phyloP scores from a whole-genome alignment of 1,140 invertebrate species.

The Drosophila prosaltans region DNA sequence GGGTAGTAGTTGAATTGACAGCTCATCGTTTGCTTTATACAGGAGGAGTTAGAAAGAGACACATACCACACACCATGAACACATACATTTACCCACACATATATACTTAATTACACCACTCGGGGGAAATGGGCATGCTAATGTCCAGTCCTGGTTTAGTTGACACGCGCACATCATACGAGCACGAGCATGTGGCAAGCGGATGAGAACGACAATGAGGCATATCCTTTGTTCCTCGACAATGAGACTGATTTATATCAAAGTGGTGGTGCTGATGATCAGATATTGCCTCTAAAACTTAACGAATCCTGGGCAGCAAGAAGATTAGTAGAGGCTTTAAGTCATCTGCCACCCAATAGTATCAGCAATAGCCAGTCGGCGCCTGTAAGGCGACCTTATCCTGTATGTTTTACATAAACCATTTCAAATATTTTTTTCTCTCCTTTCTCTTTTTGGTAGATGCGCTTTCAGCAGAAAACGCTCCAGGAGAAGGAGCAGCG shows the following conservation, averaged over 20 bases:
- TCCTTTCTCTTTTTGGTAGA: conserved; percentile 47
- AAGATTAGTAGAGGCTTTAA: conserved; percentile 81
- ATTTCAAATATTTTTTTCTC: not conserved
- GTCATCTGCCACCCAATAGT: conserved; percentile 63
- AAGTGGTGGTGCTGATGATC: conserved; percentile 29
- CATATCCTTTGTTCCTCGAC: conserved; percentile 5
- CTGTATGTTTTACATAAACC: not conserved
- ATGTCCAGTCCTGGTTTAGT: conserved; percentile 65
- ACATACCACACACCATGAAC: conserved; percentile 29
- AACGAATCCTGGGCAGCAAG: conserved; percentile 85
- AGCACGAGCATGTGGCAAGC: conserved; percentile 53
- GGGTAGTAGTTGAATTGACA: conserved; percentile 8
- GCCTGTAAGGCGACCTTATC: conserved; percentile 41
- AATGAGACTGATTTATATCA: not conserved
- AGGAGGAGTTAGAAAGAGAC: conserved; percentile 39
- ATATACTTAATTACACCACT: conserved; percentile 63
- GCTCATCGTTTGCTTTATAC: conserved; percentile 47
- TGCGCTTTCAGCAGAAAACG: conserved; percentile 79
- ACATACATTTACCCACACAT: conserved; percentile 13
- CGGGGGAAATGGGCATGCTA: conserved; percentile 64
- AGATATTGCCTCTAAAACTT: conserved; percentile 84
- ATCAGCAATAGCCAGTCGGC: conserved; percentile 55
- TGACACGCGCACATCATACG: conserved; percentile 55
- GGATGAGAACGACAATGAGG: conserved; percentile 39
- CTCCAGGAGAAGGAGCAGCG: conserved; percentile 69